Evolutionary conservation across 1,140 invertebrate species (phyloP), one percentile per base, ranked within the genome.

Genomic region (Drosophila sturtevanti): DNA sequence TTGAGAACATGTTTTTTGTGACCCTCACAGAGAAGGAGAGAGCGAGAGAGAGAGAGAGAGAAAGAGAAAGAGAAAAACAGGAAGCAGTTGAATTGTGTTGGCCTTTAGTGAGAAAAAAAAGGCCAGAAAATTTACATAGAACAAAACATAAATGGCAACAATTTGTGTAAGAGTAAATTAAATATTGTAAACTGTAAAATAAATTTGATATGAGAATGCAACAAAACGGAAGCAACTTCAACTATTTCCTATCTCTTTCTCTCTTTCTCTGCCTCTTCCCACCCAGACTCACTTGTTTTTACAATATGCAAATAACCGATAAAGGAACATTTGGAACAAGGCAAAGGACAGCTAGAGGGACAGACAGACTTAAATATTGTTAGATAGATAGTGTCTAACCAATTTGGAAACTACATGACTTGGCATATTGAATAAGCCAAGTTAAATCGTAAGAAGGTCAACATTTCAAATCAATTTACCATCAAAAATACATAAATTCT

Each of bases 91-190:
- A 34, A 35, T 12, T 38, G 56, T 24, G 18, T 18, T 35, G 21
- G 14, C 68, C 4, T 51, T 38, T 24, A 66, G 55, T 55, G 24
- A 60, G 38, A 16, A 38, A 60, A 38, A 60, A 35, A 60, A 38
- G 34, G 11, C 14, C 34, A 16, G 27, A 12, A 71, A 69, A 78
- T 80, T 77, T 80, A 51, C 74, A 87, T 72, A 44, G 48, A 67
- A 64, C 70, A 77, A 81, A 81, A 66, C 51, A 63, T 37, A 86
- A 77, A 72, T 63, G 81, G 61, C 61, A 77, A 68, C 81, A 79
- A 77, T 85, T 85, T 85, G 82, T 72, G 68, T 78, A 73, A 79
- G 82, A 86, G 75, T 68, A 87, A 87, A 82, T 86, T 70, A 86
- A 86, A 86, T 86, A 87, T 79, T 87, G 82, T 82, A 77, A 56